Conservation (phyloP, 2,888 invertebrate species). For the Parapristionchus giblindavisi region DNA sequence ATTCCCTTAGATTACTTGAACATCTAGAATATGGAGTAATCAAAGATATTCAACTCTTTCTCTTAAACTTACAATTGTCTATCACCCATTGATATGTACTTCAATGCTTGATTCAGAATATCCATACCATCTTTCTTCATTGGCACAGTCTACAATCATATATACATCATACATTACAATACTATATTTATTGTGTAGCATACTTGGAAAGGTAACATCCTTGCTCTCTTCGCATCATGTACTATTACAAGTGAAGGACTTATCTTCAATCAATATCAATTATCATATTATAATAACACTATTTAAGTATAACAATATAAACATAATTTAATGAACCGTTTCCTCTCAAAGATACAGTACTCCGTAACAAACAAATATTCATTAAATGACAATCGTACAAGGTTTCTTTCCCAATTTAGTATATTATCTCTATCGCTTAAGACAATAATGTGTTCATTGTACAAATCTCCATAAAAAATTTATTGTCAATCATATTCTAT, state of each 20-base stretch:
- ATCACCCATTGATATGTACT: background rate
- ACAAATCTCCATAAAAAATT: too few species aligned
- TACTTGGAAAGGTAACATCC: background rate
- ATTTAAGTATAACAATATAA: too few species aligned
- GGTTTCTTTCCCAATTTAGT: too few species aligned
- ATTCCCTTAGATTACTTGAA: background rate
- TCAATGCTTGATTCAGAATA: background rate
- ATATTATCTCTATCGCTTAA: too few species aligned
- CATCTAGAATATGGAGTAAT: background rate
- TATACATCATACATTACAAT: background rate
- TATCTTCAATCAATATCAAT: too few species aligned
- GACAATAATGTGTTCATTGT: too few species aligned
- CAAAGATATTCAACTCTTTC: background rate
- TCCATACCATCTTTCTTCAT: background rate
- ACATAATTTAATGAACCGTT: too few species aligned
- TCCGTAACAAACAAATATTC: too few species aligned
- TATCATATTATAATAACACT: too few species aligned
- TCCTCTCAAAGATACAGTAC: too few species aligned
- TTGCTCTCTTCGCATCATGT: background rate
- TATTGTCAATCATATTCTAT: too few species aligned
- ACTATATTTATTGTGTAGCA: background rate
- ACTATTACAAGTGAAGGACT: background rate
- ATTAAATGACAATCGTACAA: too few species aligned
- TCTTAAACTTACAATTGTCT: background rate
- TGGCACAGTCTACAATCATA: background rate